Evolutionary conservation across 2,888 invertebrate genomes (phyloP).

Genomic region (Augochlorella aurata): DNA sequence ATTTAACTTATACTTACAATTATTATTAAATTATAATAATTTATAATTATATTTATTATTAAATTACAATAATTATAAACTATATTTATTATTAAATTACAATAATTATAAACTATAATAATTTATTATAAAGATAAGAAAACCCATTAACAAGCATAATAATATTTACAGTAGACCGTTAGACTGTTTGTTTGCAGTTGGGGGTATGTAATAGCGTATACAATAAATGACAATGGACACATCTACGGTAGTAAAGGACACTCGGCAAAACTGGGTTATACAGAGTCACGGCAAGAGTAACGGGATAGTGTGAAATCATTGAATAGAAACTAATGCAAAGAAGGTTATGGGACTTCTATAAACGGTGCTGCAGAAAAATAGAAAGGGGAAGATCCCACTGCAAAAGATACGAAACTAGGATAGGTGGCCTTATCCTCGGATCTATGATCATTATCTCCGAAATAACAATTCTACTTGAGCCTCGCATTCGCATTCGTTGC

Average conservation of each 20-base stretch:
- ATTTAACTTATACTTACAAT: no score
- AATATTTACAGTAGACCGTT: no score
- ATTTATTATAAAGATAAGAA: no score
- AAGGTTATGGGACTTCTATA: slow-evolving; percentile 6
- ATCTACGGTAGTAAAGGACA: background rate
- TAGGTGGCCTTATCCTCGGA: background rate
- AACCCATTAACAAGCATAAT: no score
- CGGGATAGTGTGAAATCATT: background rate
- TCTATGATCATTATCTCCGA: slow-evolving; percentile 4
- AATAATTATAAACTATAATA: no score
- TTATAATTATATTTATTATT: no score
- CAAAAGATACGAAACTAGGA: slow-evolving; percentile 1
- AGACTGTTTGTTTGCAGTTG: no score
- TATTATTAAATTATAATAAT: no score
- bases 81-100: no score
- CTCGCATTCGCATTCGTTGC: slow-evolving; percentile 1
- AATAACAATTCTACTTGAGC: slow-evolving; percentile 10
- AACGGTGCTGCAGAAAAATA: background rate
- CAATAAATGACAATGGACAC: background rate
- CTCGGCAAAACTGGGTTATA: background rate
- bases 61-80: no score
- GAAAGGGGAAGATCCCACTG: background rate
- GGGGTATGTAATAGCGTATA: no score
- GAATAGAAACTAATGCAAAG: background rate
- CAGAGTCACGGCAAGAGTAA: background rate